phyloP scores from a whole-genome alignment of 2,888 invertebrate species.

The Ariolimax columbianus region DNA sequence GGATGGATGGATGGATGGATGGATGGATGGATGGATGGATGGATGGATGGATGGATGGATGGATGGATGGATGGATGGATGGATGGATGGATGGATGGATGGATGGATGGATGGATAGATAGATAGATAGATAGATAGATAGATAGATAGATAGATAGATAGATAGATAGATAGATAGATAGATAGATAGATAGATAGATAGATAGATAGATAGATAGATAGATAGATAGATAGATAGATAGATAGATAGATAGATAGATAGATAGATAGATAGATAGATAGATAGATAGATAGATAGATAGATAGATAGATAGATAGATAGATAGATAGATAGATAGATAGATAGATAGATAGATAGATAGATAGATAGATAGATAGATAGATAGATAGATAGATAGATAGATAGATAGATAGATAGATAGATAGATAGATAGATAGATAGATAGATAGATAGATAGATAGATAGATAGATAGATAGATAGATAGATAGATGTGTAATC shows the following conservation, averaged over 20 bases:
- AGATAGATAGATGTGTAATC: neutral
- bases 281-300: too few relatives aligned
- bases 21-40: too few relatives aligned
- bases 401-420: neutral
- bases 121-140: neutral
- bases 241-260: too few relatives aligned
- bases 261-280: too few relatives aligned
- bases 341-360: neutral
- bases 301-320: too few relatives aligned
- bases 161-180: neutral
- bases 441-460: neutral
- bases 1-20: too few relatives aligned
- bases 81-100: neutral
- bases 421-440: neutral
- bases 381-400: neutral
- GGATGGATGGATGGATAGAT: too few relatives aligned
- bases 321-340: neutral
- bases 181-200: slow-evolving; percentile 8
- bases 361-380: neutral
- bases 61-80: too few relatives aligned
- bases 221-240: neutral
- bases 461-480: neutral
- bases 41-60: too few relatives aligned
- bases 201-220: neutral
- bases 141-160: neutral